Percentiles rank a stretch among this genome's conserved stretches.
Evolutionary conservation across 2,113 vertebrate species (phyloP).

Genomic region (Cynocephalus volans): DNA sequence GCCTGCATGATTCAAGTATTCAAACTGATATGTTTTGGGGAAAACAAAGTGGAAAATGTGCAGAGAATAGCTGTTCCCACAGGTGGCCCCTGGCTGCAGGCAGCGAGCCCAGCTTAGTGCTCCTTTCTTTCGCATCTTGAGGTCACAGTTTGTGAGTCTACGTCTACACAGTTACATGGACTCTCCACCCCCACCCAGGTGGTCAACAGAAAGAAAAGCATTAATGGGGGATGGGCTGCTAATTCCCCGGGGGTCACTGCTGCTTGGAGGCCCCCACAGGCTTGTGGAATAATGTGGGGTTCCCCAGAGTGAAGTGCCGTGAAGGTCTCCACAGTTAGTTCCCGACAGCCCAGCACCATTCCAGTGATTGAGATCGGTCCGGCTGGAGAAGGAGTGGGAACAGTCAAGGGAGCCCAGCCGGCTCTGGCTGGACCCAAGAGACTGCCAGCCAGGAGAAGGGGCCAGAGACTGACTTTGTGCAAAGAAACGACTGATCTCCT

Average conservation of each 20-base stretch:
- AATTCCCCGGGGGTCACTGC: conserved; percentile 94
- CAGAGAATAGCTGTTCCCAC: conserved; percentile 98
- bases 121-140: conserved; percentile 92
- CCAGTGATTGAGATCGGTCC: conserved; percentile 97
- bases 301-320: conserved; percentile 98
- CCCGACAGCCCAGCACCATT: conserved; percentile 95
- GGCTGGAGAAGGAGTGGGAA: conserved; percentile 96
- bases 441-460: conserved; percentile 97
- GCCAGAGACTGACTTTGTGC: conserved; percentile 99
- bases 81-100: conserved; percentile 95
- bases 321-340: conserved; percentile 94
- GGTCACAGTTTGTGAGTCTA: conserved; percentile 94
- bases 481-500: conserved; percentile 99
- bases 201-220: conserved; percentile 99
- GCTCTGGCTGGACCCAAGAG: conserved; percentile 96
- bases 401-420: conserved; percentile 94
- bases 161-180: conserved; percentile 94
- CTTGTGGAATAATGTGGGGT: conserved; percentile 98
- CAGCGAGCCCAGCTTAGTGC: conserved; percentile 95
- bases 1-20: conserved; percentile 99
- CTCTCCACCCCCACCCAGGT: conserved; percentile 96
- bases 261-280: conserved; percentile 96
- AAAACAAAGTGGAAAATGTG: conserved; percentile 99
- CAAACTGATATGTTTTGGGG: conserved; percentile 99
- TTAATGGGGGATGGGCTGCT: conserved; percentile 97